Conservation (phyloP, 2,113 vertebrate species). For the Tachycineta bicolor region DNA sequence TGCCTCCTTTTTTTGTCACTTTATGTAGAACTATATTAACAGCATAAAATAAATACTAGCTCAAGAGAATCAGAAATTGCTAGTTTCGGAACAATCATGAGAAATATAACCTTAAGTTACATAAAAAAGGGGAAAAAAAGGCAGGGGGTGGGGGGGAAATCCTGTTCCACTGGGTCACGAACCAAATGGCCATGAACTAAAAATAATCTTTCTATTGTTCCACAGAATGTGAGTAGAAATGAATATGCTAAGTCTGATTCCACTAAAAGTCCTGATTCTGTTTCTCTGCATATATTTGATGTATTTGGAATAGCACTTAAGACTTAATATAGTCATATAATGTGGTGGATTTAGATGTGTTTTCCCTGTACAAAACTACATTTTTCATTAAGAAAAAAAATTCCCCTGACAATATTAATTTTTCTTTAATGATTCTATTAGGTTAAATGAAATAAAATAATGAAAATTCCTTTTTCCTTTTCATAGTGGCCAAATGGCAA, state of each 20-base stretch:
- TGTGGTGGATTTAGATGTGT: background rate
- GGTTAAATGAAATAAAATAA: constrained; percentile 32
- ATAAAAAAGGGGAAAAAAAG: background rate
- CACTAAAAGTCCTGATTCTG: background rate
- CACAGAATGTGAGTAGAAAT: constrained; percentile 23
- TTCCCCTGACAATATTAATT: background rate
- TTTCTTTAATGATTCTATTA: constrained; percentile 27
- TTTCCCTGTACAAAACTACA: background rate
- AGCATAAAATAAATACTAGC: background rate
- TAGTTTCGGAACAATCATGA: background rate
- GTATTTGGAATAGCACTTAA: background rate
- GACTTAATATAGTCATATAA: background rate
- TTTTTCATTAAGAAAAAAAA: constrained; percentile 15
- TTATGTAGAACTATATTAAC: background rate
- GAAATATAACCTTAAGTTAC: constrained; percentile 1
- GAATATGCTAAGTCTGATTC: constrained; percentile 45
- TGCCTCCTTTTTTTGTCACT: background rate
- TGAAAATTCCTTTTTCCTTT: constrained; percentile 24
- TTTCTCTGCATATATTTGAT: constrained; percentile 6
- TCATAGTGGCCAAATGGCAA: background rate
- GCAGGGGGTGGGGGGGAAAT: constrained; percentile 16
- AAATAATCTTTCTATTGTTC: constrained; percentile 62
- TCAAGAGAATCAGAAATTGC: background rate
- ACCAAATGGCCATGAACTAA: constrained; percentile 53
- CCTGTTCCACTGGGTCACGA: constrained; percentile 20